Evolutionary conservation across 2,888 invertebrate species (phyloP).

Genomic region (Fragum whitleyi): DNA sequence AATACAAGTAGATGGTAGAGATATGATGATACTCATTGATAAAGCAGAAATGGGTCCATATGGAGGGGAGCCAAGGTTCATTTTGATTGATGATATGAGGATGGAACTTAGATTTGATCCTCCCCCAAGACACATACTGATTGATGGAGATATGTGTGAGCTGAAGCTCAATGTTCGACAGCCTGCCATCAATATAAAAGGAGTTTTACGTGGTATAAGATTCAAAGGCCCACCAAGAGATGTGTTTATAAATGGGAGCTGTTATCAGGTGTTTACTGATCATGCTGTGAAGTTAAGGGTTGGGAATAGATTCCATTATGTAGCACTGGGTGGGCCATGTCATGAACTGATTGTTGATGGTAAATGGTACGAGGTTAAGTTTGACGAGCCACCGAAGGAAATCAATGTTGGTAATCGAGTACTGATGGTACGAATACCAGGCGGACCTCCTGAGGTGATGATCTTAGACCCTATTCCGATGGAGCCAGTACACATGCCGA

Average conservation of each 20-base stretch:
- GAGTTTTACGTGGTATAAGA: slow-evolving; percentile 88
- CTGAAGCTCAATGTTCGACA: slow-evolving; percentile 78
- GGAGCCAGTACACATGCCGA: slow-evolving; percentile 39
- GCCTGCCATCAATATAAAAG: slow-evolving; percentile 84
- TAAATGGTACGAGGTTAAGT: slow-evolving; percentile 91
- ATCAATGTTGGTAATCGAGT: slow-evolving; percentile 92
- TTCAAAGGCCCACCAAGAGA: slow-evolving; percentile 97
- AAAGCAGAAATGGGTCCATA: slow-evolving; percentile 89
- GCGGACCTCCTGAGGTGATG: slow-evolving; percentile 96
- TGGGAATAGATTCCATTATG: slow-evolving; percentile 76
- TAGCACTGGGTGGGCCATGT: slow-evolving; percentile 85
- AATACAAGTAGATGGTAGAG: slow-evolving; percentile 92
- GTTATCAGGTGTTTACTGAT: slow-evolving; percentile 85
- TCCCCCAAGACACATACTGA: slow-evolving; percentile 96
- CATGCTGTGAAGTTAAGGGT: slow-evolving; percentile 86
- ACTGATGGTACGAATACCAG: slow-evolving; percentile 91
- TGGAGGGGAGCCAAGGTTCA: slow-evolving; percentile 93
- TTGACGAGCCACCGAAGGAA: slow-evolving; percentile 94
- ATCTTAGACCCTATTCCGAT: slow-evolving; percentile 86
- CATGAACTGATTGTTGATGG: slow-evolving; percentile 84
- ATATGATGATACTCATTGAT: slow-evolving; percentile 93
- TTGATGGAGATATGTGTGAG: slow-evolving; percentile 86
- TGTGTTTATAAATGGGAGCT: slow-evolving; percentile 94
- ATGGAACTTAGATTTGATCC: slow-evolving; percentile 92
- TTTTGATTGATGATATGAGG: slow-evolving; percentile 91